These are phyloP conservation scores for Leistus spinibarbis DNA, from an alignment of 2,888 invertebrate genomes.

Conservation along the genomic window DNA sequence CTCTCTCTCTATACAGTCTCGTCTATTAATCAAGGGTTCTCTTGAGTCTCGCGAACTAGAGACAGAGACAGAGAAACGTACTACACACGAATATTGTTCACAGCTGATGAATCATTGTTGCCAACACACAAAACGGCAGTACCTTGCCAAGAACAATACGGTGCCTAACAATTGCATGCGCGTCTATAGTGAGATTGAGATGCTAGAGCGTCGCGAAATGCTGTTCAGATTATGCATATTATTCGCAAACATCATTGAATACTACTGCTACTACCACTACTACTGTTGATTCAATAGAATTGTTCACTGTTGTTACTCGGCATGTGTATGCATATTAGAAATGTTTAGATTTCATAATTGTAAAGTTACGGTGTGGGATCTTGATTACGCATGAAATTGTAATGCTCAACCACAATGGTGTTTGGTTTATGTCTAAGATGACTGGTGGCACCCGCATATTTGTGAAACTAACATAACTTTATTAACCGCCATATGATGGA, in stretches of 20 bases:
- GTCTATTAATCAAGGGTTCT: slow-evolving; percentile 6
- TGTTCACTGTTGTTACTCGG: no score
- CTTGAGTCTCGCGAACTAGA: neutral
- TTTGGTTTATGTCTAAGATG: no score
- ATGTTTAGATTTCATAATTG: neutral
- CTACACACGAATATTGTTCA: slow-evolving; percentile 7
- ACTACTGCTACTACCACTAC: no score
- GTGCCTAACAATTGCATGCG: slow-evolving; percentile 2
- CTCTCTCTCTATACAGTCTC: neutral
- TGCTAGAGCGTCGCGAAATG: slow-evolving; percentile 14
- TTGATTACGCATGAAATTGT: neutral
- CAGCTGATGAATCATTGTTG: slow-evolving; percentile 22
- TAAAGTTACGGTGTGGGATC: neutral
- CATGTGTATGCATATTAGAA: no score
- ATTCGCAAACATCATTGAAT: neutral
- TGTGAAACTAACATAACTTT: no score
- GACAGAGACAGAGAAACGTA: neutral
- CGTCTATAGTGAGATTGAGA: neutral
- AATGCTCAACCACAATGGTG: no score
- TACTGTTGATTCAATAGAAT: slow-evolving; percentile 1
- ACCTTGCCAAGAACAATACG: neutral
- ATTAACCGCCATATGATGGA: no score
- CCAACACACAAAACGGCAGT: slow-evolving; percentile 9
- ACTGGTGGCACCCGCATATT: no score
- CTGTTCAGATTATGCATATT: slow-evolving; percentile 35